These are phyloP conservation scores for Trichosurus vulpecula DNA, from an alignment of 2,797 vertebrate genomes.

Conservation along the genomic window DNA sequence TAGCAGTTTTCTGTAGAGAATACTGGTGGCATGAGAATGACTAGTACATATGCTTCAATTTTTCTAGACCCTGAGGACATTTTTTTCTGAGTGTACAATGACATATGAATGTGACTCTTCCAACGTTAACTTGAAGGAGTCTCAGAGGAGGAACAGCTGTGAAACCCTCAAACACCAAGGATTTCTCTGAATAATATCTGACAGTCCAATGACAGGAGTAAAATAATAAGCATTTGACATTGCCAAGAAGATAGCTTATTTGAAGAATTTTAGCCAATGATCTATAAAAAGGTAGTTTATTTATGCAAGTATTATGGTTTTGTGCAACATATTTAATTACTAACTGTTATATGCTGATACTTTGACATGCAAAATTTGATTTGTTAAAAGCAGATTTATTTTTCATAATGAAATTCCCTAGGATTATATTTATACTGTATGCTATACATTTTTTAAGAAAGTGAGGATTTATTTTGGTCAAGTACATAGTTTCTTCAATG, in stretches of 20 bases:
- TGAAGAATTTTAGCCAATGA: background rate
- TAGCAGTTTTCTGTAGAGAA: background rate
- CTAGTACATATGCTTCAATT: background rate
- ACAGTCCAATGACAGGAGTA: background rate
- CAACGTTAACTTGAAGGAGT: background rate
- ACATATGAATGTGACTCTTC: background rate
- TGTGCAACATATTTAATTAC: conserved; percentile 13
- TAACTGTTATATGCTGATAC: background rate
- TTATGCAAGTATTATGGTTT: background rate
- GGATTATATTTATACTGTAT: background rate
- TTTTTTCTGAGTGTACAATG: background rate
- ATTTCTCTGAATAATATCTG: conserved; percentile 26
- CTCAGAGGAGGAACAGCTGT: background rate
- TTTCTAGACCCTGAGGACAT: background rate
- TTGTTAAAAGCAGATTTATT: conserved; percentile 39
- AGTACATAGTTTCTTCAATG: background rate
- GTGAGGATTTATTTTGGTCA: background rate
- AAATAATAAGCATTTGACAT: background rate
- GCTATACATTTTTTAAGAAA: background rate
- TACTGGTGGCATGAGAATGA: background rate
- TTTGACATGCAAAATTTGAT: conserved; percentile 17
- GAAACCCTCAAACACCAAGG: background rate
- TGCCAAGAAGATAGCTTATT: background rate
- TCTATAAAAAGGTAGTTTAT: background rate
- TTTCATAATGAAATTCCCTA: conserved; percentile 5